Evolutionary conservation across 92 coral and sea anemone genomes (phyloP).

Genomic region (Montipora capitata): DNA sequence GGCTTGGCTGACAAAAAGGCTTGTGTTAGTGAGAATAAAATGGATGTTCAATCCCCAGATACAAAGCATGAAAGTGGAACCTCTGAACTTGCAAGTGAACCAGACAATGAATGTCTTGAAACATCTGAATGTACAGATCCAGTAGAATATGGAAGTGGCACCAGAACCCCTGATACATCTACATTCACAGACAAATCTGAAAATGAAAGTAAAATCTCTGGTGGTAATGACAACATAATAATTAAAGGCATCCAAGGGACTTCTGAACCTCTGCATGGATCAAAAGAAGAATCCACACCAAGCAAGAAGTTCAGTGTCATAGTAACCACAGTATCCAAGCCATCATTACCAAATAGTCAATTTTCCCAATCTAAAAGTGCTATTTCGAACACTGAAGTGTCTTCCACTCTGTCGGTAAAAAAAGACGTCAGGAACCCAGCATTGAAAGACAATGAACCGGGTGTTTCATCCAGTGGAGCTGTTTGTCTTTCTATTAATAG

Average conservation of each 20-base stretch:
- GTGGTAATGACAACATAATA: background rate
- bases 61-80: background rate
- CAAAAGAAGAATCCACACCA: background rate
- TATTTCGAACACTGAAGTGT: background rate
- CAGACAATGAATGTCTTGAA: background rate
- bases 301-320: background rate
- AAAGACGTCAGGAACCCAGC: background rate
- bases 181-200: background rate
- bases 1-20: background rate
- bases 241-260: slow-evolving; percentile 6
- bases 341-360: background rate
- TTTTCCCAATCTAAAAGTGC: background rate
- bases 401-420: slow-evolving; percentile 6
- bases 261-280: background rate
- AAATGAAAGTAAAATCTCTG: slow-evolving; percentile 18
- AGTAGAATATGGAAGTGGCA: too few species aligned
- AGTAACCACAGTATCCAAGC: background rate
- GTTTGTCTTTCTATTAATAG: background rate
- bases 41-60: background rate
- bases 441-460: background rate
- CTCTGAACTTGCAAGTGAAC: background rate
- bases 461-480: background rate
- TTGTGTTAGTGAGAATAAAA: background rate
- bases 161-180: too few species aligned
- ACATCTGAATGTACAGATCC: background rate